Evolutionary conservation across 2,797 vertebrate species (phyloP).

Genomic region (Eulemur mongoz): DNA sequence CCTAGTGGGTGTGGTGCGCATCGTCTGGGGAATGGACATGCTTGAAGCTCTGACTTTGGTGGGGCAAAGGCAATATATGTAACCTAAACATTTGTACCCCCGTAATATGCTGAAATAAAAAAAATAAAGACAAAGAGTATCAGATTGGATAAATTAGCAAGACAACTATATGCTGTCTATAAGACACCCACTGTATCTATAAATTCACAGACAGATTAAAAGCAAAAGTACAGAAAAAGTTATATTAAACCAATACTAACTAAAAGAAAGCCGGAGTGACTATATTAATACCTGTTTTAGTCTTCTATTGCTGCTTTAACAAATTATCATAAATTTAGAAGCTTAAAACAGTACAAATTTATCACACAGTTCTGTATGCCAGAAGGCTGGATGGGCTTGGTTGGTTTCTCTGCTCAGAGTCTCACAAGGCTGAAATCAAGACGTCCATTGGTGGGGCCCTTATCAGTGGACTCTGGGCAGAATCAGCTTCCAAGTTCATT

Average conservation of each 20-base stretch:
- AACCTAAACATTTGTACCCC: no score
- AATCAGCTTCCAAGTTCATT: not conserved
- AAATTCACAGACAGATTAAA: conserved; percentile 34
- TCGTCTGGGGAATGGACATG: no score
- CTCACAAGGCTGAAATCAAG: not conserved
- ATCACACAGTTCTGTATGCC: not conserved
- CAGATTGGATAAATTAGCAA: not conserved
- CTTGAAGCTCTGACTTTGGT: no score
- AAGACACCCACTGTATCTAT: not conserved
- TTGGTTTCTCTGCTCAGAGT: not conserved
- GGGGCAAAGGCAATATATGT: no score
- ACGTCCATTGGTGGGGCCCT: not conserved
- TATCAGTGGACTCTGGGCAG: not conserved
- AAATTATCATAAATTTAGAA: not conserved
- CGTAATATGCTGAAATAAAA: no score
- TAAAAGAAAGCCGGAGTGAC: not conserved
- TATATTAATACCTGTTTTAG: not conserved
- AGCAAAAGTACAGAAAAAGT: not conserved
- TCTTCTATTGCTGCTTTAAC: not conserved
- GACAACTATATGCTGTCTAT: not conserved
- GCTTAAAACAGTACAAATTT: not conserved
- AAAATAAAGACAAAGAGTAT: not conserved
- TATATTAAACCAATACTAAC: not conserved
- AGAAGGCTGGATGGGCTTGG: not conserved
- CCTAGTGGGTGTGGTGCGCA: no score